Percentiles rank a stretch among this genome's conserved stretches.
Evolutionary conservation across 2,113 vertebrate genomes (phyloP).

Genomic region (Seriola aureovittata): DNA sequence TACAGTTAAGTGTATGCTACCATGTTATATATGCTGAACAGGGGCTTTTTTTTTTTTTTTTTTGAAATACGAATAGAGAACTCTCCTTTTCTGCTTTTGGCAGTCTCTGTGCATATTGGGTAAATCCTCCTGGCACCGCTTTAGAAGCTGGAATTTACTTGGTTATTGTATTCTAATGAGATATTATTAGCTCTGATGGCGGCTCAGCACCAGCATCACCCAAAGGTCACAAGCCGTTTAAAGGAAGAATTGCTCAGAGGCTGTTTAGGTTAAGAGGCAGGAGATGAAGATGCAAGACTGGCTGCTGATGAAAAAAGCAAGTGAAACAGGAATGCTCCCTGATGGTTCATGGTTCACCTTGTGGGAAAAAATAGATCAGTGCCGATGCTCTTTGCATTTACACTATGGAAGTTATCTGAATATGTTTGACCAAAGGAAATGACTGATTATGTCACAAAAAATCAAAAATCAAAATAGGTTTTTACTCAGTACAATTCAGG

Average conservation of each 20-base stretch:
- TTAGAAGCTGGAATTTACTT: conserved; percentile 30
- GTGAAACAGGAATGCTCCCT: conserved; percentile 8
- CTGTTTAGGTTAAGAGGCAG: conserved; percentile 46
- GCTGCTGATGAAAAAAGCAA: conserved; percentile 18
- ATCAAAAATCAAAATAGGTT: neutral
- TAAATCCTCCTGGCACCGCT: conserved; percentile 49
- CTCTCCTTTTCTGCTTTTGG: conserved; percentile 32
- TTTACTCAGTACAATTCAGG: neutral
- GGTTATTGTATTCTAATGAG: conserved; percentile 59
- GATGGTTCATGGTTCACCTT: conserved; percentile 25
- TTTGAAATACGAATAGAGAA: conserved; percentile 12
- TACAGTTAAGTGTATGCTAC: neutral
- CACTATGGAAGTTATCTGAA: neutral
- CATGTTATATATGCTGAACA: neutral
- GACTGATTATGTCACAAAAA: conserved; percentile 2
- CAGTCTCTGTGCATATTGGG: conserved; percentile 21
- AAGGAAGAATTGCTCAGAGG: conserved; percentile 42
- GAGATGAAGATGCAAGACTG: conserved; percentile 31
- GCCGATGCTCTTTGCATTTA: conserved; percentile 5
- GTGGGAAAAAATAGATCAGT: conserved; percentile 28
- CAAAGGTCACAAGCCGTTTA: conserved; percentile 64
- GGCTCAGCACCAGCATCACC: conserved; percentile 44
- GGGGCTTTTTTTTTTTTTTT: conserved; percentile 5
- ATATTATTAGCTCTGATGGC: conserved; percentile 66
- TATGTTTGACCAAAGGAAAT: conserved; percentile 5